These are phyloP conservation scores for Notolepis coatsorum DNA, from an alignment of 2,797 vertebrate genomes.

Conservation along the genomic window DNA sequence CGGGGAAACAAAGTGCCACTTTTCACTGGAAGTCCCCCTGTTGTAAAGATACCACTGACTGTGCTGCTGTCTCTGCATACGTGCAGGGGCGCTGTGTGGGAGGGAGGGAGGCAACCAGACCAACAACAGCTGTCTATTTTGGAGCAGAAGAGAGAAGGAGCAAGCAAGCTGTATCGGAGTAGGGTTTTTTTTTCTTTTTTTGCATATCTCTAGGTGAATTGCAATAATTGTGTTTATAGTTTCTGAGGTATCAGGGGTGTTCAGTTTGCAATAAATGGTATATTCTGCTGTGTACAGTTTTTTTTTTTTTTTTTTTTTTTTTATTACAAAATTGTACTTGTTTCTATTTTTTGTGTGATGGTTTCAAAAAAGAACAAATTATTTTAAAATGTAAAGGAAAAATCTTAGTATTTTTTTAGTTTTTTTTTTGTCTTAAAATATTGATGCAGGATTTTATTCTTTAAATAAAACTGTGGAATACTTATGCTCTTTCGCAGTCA, in stretches of 20 bases:
- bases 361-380: conserved; percentile 82
- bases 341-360: conserved; percentile 84
- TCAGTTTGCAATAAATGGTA: conserved; percentile 81
- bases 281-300: conserved; percentile 88
- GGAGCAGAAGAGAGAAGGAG: conserved; percentile 31
- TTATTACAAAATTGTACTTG: conserved; percentile 76
- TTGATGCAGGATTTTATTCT: conserved; percentile 82
- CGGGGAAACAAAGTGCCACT: conserved; percentile 27
- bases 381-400: conserved; percentile 82
- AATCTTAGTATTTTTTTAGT: conserved; percentile 80
- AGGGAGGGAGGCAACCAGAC: conserved; percentile 19
- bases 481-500: conserved; percentile 41
- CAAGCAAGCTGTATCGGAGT: conserved; percentile 43
- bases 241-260: conserved; percentile 78
- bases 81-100: background rate
- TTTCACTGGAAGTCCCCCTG: conserved; percentile 26
- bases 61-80: conserved; percentile 31
- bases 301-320: conserved; percentile 77
- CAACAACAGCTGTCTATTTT: conserved; percentile 41
- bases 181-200: conserved; percentile 41
- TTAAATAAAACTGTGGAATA: conserved; percentile 80
- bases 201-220: conserved; percentile 78
- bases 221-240: conserved; percentile 76
- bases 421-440: conserved; percentile 70
- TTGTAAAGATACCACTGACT: conserved; percentile 6